These are phyloP conservation scores for Saxidomus purpurata DNA, from an alignment of 1,140 invertebrate species.

Conservation along the genomic window DNA sequence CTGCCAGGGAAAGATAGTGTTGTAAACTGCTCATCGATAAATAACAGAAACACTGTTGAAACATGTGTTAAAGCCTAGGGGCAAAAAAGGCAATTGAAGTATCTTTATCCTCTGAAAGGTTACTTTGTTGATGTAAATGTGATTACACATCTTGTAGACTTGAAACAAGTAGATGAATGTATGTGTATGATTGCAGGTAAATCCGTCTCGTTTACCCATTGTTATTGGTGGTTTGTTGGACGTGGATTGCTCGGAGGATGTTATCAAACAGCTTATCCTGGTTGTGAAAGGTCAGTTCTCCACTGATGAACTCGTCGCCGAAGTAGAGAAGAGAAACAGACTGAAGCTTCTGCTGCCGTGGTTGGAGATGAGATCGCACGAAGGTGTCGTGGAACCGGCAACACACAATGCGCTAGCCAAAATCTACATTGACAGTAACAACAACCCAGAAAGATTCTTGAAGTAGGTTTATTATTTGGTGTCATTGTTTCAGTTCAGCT, in stretches of 20 bases:
- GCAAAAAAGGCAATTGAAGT: no score
- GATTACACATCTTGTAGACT: no score
- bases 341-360: conserved; percentile 97
- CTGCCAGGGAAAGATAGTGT: no score
- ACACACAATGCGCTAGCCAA: conserved; percentile 99
- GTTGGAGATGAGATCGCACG: conserved; percentile 98
- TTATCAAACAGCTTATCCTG: conserved; percentile 99
- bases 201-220: conserved; percentile 98
- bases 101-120: no score
- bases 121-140: no score
- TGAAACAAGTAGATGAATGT: no score
- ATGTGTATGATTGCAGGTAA: conserved; percentile 95
- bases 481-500: neutral
- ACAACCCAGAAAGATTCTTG: conserved; percentile 99
- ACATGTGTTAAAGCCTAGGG: no score
- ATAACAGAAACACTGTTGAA: no score
- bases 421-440: conserved; percentile 99
- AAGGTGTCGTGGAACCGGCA: conserved; percentile 98
- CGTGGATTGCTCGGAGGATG: conserved; percentile 99
- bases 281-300: conserved; percentile 99
- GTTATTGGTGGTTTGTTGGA: conserved; percentile 99
- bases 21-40: no score
- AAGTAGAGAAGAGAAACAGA: conserved; percentile 98
- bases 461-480: conserved; percentile 87
- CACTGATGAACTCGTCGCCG: conserved; percentile 99